Conservation (phyloP, 2,888 invertebrate species). For the Trypoxylon attenuatum region DNA sequence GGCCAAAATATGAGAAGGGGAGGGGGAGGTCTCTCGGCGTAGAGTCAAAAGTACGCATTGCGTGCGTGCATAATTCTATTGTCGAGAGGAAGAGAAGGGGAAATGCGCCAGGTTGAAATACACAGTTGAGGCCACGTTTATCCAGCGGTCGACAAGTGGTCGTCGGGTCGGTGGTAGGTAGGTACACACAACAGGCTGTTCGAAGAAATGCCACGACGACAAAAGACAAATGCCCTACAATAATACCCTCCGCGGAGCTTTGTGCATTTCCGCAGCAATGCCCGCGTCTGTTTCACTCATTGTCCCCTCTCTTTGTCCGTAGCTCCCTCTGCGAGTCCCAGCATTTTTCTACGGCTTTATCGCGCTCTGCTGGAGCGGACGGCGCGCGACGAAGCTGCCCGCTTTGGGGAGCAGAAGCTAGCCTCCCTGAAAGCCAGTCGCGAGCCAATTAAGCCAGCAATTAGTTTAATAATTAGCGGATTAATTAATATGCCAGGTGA, state of each 20-base stretch:
- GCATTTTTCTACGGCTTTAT: not conserved
- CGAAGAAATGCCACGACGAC: not conserved
- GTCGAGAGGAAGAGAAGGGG: too few relatives aligned
- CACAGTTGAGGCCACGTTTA: too few relatives aligned
- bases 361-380: not conserved
- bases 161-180: not conserved
- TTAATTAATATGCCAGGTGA: constrained; percentile 60
- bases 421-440: too few relatives aligned
- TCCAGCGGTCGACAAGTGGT: too few relatives aligned
- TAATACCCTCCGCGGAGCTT: not conserved
- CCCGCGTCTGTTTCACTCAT: not conserved
- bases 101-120: too few relatives aligned
- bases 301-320: not conserved
- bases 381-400: constrained; percentile 3
- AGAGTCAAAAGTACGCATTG: too few relatives aligned
- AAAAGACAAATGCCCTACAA: not conserved
- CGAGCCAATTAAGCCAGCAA: constrained; percentile 64
- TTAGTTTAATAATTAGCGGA: constrained; percentile 65
- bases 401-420: too few relatives aligned
- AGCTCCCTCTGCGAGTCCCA: not conserved
- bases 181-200: not conserved
- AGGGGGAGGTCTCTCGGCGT: too few relatives aligned
- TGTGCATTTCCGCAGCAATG: not conserved
- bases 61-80: not conserved
- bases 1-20: too few relatives aligned